Conservation (phyloP, 1,140 invertebrate species). For the Orius insidiosus region DNA sequence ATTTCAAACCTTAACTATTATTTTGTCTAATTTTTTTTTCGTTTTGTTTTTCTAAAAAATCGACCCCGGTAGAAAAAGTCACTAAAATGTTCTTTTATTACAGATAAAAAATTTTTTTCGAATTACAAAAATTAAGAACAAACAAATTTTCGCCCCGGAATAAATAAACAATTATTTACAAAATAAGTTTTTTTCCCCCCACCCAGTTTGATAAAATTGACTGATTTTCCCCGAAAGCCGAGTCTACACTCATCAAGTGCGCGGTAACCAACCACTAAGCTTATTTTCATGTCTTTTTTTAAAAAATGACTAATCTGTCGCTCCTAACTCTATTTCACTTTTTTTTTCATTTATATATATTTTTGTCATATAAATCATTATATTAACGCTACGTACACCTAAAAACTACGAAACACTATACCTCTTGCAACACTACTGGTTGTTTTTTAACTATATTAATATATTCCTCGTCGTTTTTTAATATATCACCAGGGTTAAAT, state of each 20-base stretch:
- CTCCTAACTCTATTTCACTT: slow-evolving; percentile 12
- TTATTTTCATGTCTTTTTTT: slow-evolving; percentile 4
- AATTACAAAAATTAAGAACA: background rate
- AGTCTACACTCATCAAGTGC: background rate
- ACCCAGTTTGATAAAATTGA: slow-evolving; percentile 4
- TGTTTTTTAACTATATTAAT: slow-evolving; percentile 8
- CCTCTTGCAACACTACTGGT: background rate
- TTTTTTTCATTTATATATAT: slow-evolving; percentile 13
- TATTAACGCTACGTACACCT: slow-evolving; percentile 9
- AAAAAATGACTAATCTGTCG: slow-evolving; percentile 5
- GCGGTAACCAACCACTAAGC: background rate
- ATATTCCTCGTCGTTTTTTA: slow-evolving; percentile 11
- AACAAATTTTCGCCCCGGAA: background rate
- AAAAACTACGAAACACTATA: slow-evolving; percentile 14
- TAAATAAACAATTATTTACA: slow-evolving; percentile 1
- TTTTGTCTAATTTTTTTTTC: background rate
- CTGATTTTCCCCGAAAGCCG: slow-evolving; percentile 2
- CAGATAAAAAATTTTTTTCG: background rate
- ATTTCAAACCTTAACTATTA: too few relatives aligned
- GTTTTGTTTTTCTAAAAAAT: background rate
- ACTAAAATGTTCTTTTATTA: background rate
- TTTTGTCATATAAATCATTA: slow-evolving; percentile 11
- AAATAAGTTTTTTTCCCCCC: background rate
- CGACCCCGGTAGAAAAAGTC: background rate
- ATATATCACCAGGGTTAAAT: slow-evolving; percentile 10